phyloP scores from a whole-genome alignment of 2,113 vertebrate genomes.

The Chaetops frenatus region DNA sequence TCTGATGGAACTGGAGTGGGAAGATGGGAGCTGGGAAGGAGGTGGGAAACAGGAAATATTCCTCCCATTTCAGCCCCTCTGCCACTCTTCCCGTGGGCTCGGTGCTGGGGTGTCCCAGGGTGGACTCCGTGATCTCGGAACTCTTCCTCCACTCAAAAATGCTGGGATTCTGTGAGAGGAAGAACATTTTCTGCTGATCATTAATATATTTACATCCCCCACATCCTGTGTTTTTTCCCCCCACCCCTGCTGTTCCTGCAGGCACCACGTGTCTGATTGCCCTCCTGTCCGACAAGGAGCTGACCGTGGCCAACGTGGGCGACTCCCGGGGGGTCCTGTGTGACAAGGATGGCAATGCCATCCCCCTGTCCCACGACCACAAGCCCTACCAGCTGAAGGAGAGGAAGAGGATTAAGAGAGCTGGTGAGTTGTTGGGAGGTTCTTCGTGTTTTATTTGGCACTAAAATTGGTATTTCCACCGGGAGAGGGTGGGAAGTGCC shows the following conservation, averaged over 20 bases:
- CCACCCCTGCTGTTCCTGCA: constrained; percentile 34
- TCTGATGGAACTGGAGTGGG: too few species aligned
- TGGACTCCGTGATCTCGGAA: accelerated
- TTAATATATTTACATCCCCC: too few species aligned
- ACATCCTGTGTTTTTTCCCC: too few species aligned
- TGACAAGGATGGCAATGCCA: constrained; percentile 92
- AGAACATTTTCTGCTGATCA: not conserved
- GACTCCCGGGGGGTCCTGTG: constrained; percentile 94
- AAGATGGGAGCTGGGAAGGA: too few species aligned
- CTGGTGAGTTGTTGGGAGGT: constrained; percentile 74
- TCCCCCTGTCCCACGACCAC: constrained; percentile 95
- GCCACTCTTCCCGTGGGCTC: not conserved
- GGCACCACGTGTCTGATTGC: constrained; percentile 96
- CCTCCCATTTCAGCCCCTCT: not conserved
- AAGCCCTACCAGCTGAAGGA: constrained; percentile 98
- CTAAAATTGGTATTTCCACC: not conserved
- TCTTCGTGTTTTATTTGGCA: not conserved
- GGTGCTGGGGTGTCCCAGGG: accelerated
- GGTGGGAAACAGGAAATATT: too few species aligned
- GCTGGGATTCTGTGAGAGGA: accelerated
- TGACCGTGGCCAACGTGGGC: constrained; percentile 94
- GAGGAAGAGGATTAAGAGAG: constrained; percentile 96
- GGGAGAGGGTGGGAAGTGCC: not conserved
- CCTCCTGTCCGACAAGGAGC: constrained; percentile 89
- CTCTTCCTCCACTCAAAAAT: accelerated